Evolutionary conservation across 2,888 invertebrate species (phyloP).

Genomic region (Terebella lapidaria): DNA sequence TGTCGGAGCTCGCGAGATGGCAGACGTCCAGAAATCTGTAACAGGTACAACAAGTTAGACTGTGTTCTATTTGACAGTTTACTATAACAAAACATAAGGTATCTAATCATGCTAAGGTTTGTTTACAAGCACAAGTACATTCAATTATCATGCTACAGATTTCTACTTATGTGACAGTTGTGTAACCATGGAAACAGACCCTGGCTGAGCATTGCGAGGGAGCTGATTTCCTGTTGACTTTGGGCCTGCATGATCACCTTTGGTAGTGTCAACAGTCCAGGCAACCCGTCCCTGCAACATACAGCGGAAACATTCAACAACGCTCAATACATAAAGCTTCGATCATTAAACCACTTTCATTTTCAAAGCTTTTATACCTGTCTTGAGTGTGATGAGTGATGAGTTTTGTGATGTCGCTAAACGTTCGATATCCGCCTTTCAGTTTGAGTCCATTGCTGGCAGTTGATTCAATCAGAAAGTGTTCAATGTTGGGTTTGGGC

Average conservation of each 20-base stretch:
- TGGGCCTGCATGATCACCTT: slow-evolving; percentile 79
- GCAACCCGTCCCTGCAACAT: not conserved
- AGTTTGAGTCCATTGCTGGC: not conserved
- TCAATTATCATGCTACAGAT: too few species aligned
- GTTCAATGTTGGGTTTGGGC: not conserved
- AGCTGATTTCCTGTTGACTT: slow-evolving; percentile 83
- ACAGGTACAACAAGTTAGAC: slow-evolving; percentile 13
- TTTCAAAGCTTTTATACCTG: not conserved
- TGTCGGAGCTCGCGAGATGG: slow-evolving; percentile 6
- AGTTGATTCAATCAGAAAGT: not conserved
- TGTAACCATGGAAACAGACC: slow-evolving; percentile 45
- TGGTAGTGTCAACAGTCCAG: slow-evolving; percentile 70
- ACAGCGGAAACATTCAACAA: too few species aligned
- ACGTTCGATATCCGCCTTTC: not conserved
- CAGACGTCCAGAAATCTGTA: slow-evolving; percentile 50
- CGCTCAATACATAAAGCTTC: too few species aligned
- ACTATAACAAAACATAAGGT: not conserved
- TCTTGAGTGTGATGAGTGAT: not conserved
- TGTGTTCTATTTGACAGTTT: not conserved
- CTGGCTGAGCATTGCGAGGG: slow-evolving; percentile 78
- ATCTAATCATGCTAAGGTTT: not conserved
- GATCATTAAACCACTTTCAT: too few species aligned
- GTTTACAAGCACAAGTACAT: too few species aligned
- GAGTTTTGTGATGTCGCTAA: not conserved
- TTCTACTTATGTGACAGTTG: too few species aligned